Percentiles rank a stretch among this genome's conserved stretches.
These are phyloP conservation scores for Arion vulgaris DNA, from an alignment of 1,140 invertebrate species.

Conservation along the genomic window DNA sequence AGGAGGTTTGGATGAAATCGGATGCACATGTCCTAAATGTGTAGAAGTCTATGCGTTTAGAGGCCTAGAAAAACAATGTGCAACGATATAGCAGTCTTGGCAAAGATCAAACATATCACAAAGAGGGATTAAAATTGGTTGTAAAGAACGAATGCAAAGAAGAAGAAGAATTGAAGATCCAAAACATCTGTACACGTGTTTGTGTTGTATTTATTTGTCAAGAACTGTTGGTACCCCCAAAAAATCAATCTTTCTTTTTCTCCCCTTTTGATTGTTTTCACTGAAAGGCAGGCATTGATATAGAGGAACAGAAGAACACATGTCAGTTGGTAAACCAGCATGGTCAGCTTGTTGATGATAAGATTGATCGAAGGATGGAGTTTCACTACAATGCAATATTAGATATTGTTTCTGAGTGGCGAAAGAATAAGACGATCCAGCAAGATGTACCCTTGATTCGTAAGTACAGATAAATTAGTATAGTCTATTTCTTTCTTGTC, in stretches of 20 bases:
- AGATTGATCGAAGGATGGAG: constrained; percentile 64
- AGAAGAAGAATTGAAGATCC: no score
- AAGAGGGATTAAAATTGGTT: no score
- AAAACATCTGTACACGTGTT: no score
- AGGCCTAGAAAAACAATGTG: no score
- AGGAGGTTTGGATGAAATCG: no score
- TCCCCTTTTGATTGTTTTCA: constrained; percentile 11
- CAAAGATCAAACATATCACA: no score
- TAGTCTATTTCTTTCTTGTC: neutral
- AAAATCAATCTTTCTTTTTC: neutral
- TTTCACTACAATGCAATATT: constrained; percentile 74
- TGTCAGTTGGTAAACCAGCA: constrained; percentile 59
- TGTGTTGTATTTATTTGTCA: no score
- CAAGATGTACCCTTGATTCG: constrained; percentile 66
- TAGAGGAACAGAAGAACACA: constrained; percentile 59
- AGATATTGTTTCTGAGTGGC: constrained; percentile 72
- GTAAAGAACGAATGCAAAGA: no score
- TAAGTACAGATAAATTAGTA: constrained; percentile 50
- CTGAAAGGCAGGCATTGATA: constrained; percentile 53
- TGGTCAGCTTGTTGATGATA: constrained; percentile 51
- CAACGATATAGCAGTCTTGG: no score
- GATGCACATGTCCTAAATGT: no score
- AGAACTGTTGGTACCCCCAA: no score
- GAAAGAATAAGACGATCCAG: constrained; percentile 51
- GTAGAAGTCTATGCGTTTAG: no score